Percentiles rank a stretch among this genome's conserved stretches.
These are phyloP conservation scores for Parazoanthus swiftii DNA, from an alignment of 92 coral and sea anemone species.

Conservation along the genomic window DNA sequence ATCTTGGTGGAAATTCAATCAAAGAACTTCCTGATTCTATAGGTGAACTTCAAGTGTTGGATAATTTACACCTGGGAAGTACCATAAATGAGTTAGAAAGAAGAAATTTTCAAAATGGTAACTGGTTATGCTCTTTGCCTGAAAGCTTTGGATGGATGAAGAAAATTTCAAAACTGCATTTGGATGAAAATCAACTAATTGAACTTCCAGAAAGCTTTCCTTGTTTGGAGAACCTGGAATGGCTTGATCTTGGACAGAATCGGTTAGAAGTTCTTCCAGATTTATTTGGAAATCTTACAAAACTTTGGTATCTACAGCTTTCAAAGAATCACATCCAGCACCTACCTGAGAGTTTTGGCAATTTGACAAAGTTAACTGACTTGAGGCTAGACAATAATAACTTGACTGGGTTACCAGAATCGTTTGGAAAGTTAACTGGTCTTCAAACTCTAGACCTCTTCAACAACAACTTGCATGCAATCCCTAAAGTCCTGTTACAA, in stretches of 20 bases:
- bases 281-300: slow-evolving; percentile 72
- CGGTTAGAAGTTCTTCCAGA: slow-evolving; percentile 71
- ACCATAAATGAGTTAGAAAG: slow-evolving; percentile 92
- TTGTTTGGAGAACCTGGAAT: slow-evolving; percentile 65
- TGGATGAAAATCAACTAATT: slow-evolving; percentile 86
- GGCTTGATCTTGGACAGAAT: slow-evolving; percentile 96
- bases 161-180: slow-evolving; percentile 70
- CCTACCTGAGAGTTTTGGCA: slow-evolving; percentile 86
- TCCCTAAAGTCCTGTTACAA: slow-evolving; percentile 78
- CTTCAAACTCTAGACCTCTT: slow-evolving; percentile 87
- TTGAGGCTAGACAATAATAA: slow-evolving; percentile 76
- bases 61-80: slow-evolving; percentile 87
- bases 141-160: slow-evolving; percentile 78
- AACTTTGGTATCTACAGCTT: slow-evolving; percentile 91
- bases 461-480: slow-evolving; percentile 64
- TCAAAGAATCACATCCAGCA: slow-evolving; percentile 75
- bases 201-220: slow-evolving; percentile 87
- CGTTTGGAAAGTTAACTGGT: slow-evolving; percentile 69
- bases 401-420: slow-evolving; percentile 71
- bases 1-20: slow-evolving; percentile 84
- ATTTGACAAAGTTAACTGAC: slow-evolving; percentile 72
- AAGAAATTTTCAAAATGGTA: slow-evolving; percentile 95
- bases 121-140: slow-evolving; percentile 81
- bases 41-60: slow-evolving; percentile 77
- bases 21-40: slow-evolving; percentile 73